A percentile compares a stretch with the other conserved stretches of the same genome.
phyloP scores from a whole-genome alignment of 2,113 vertebrate genomes.

The Columba janthina region DNA sequence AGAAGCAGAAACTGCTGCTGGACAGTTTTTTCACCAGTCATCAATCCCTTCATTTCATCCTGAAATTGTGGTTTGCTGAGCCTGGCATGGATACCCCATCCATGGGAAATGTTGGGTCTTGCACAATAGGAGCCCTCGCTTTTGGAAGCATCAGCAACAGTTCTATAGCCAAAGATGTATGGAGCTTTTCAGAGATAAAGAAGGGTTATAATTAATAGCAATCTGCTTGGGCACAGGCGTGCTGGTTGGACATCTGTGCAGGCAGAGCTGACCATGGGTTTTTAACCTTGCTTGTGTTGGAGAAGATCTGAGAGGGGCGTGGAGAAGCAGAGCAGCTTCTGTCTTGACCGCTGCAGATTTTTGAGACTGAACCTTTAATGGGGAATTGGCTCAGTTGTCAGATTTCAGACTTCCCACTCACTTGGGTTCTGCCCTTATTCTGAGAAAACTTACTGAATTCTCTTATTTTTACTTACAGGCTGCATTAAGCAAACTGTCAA shows the following conservation, averaged over 20 bases:
- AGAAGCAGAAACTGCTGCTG: background rate
- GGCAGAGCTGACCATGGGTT: background rate
- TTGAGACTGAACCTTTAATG: background rate
- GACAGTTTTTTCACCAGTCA: background rate
- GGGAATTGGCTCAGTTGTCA: background rate
- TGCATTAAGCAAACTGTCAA: background rate
- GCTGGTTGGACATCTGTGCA: conserved; percentile 42
- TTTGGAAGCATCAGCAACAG: conserved; percentile 20
- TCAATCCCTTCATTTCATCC: background rate
- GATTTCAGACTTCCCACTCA: background rate
- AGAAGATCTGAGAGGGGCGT: background rate
- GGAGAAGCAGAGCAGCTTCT: background rate
- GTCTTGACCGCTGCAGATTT: background rate
- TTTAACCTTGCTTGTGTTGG: background rate
- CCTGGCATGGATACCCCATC: background rate
- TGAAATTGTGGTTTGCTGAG: background rate
- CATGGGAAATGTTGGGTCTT: background rate
- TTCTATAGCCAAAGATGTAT: background rate
- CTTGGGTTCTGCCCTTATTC: background rate
- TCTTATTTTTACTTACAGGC: background rate
- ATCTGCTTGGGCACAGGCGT: background rate
- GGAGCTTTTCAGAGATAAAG: background rate
- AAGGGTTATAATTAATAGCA: background rate
- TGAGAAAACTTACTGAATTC: background rate
- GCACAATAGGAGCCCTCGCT: background rate